Base-by-base conservation (phyloP, 2,888 invertebrate species). In the Panzeria rudis region DNA sequence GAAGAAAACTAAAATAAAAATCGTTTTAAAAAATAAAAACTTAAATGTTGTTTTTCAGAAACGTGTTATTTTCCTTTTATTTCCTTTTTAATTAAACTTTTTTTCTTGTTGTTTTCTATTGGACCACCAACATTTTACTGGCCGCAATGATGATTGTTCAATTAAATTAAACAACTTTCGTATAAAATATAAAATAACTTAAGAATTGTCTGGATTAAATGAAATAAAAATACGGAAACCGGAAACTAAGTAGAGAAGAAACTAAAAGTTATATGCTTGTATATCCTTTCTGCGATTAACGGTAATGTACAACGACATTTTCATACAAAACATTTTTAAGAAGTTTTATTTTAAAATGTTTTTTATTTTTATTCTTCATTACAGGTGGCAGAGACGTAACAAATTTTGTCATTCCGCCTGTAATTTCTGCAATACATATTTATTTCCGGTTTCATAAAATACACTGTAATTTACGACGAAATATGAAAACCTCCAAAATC, bases 171-270 rank as follows among this genome's bases (percentile, higher is more conserved):
- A 62, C 38, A 23, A 68, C 41, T 68, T 38, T 44, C 23, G 17
- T 23, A 4, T 0, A 61, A 47, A 75, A 75, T 11, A 61, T 50
- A 32, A 61, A 81, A 44, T 23, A 79, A 71, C 44, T 79, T 8
- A 54, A 64, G 17, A 47, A 71, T 52, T 62, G 62, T 62, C 13
- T 62, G 62, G 50, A 4, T 54, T 56, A 62, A 79, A 64, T 62
- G 44, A 64, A 72, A 72, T 7, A 9, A 17, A 72, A 41, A 71
- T 15, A 64, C n/a, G 32, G 62, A 62, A 71, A 71, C 62, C 41
- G 79, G 54, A 71, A 79, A 79, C 71, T 23, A 64, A 25, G n/a
- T 54, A 8, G 13, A 47, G 47, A 11, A 76, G 23, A 32, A 68
- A 59, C 68, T 68, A 50, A 44, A 59, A 68, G 44, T 77, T 59